These are phyloP conservation scores for Bombus ignitus DNA, from an alignment of 1,140 invertebrate species.

Conservation along the genomic window DNA sequence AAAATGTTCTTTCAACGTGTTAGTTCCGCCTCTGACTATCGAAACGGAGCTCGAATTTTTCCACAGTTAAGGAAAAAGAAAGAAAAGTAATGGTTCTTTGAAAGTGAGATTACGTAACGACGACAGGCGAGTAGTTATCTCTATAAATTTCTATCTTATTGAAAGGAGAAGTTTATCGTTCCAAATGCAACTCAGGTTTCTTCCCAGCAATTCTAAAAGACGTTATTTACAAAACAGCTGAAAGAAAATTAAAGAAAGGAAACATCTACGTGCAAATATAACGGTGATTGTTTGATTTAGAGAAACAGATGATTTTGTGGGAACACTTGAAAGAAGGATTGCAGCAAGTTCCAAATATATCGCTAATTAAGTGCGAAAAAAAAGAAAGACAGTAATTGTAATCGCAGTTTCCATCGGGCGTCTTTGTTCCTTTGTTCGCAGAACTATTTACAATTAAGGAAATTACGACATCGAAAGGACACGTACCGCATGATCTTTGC, in stretches of 20 bases:
- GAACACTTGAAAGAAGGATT: neutral
- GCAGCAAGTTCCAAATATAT: neutral
- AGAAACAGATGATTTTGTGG: neutral
- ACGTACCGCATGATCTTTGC: neutral
- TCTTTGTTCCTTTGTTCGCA: neutral
- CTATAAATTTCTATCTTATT: neutral
- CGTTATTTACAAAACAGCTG: neutral
- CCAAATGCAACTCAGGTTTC: neutral
- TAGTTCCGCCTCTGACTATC: no score
- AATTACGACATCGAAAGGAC: neutral
- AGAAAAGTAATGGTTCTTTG: neutral
- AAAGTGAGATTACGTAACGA: neutral
- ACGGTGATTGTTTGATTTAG: neutral
- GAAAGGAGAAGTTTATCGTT: neutral
- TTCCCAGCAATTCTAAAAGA: neutral
- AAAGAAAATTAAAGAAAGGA: neutral
- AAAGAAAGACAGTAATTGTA: neutral
- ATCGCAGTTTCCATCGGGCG: no score
- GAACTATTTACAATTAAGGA: neutral
- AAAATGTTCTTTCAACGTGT: neutral
- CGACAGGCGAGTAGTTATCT: neutral
- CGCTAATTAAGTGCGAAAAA: slow-evolving; percentile 9
- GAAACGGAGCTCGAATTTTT: neutral
- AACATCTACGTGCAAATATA: neutral
- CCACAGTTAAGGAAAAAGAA: neutral